Conservation (phyloP, 2,113 vertebrate species). For the Benitochromis conjunctus region DNA sequence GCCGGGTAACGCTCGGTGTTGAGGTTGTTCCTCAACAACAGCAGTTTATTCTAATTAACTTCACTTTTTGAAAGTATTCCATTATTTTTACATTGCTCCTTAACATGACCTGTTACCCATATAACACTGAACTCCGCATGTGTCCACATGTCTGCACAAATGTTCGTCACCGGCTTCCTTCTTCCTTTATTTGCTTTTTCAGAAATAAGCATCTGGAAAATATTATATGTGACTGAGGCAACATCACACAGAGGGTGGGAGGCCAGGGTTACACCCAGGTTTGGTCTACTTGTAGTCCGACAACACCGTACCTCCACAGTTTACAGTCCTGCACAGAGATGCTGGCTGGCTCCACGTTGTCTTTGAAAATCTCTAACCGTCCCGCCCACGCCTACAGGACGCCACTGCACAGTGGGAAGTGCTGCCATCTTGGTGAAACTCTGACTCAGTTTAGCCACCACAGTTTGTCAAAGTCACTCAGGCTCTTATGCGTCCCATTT, state of each 20-base stretch:
- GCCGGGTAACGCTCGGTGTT: background rate
- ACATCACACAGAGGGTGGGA: background rate
- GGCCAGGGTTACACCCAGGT: accelerated
- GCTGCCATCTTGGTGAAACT: background rate
- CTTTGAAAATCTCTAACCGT: background rate
- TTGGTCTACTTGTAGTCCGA: background rate
- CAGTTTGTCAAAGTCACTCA: background rate
- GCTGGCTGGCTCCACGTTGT: background rate
- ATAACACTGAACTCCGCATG: background rate
- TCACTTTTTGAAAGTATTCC: background rate
- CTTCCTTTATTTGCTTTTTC: background rate
- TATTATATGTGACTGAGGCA: background rate
- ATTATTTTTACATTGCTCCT: background rate
- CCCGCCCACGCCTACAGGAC: background rate
- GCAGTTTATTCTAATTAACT: background rate
- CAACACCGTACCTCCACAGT: background rate
- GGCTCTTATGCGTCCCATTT: background rate
- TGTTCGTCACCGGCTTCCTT: background rate
- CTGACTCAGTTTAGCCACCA: background rate
- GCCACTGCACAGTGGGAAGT: background rate
- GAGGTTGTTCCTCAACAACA: background rate
- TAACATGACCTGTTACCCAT: background rate
- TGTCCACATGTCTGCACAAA: background rate
- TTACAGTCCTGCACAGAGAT: background rate
- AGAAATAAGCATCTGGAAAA: background rate